These are phyloP conservation scores for Mirza zaza DNA, from an alignment of 2,113 vertebrate genomes.

Conservation along the genomic window DNA sequence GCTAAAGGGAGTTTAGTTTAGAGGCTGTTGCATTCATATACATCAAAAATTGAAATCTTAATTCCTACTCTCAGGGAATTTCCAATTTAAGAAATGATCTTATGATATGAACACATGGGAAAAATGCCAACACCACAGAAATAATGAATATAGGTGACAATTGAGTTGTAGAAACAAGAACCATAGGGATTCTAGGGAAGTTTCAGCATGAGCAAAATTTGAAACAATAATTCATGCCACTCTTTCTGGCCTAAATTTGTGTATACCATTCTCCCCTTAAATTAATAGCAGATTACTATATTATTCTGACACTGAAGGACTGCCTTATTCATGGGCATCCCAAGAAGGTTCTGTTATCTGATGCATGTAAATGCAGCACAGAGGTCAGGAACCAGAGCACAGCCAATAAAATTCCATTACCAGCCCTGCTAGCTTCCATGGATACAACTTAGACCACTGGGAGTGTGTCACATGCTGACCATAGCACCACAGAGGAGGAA, in stretches of 20 bases:
- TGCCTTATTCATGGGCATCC: background rate
- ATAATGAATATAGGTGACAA: background rate
- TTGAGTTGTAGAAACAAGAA: background rate
- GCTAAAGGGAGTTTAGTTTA: background rate
- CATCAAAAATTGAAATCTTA: background rate
- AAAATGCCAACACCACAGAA: background rate
- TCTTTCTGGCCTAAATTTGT: background rate
- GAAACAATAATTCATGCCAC: background rate
- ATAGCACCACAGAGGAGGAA: fast-evolving
- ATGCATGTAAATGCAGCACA: fast-evolving
- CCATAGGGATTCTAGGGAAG: background rate
- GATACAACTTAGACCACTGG: background rate
- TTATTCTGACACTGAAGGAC: background rate
- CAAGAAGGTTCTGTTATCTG: background rate
- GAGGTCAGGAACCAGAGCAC: background rate
- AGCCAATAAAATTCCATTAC: background rate
- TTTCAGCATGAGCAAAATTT: background rate
- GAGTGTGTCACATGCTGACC: background rate
- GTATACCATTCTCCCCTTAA: background rate
- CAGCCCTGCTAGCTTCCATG: fast-evolving
- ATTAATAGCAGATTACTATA: background rate
- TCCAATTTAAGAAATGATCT: background rate
- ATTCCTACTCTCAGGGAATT: background rate
- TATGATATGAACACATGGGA: background rate
- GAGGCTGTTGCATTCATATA: background rate